Evolutionary conservation across 1,140 invertebrate species (phyloP).

Genomic region (Drepana arcuata): DNA sequence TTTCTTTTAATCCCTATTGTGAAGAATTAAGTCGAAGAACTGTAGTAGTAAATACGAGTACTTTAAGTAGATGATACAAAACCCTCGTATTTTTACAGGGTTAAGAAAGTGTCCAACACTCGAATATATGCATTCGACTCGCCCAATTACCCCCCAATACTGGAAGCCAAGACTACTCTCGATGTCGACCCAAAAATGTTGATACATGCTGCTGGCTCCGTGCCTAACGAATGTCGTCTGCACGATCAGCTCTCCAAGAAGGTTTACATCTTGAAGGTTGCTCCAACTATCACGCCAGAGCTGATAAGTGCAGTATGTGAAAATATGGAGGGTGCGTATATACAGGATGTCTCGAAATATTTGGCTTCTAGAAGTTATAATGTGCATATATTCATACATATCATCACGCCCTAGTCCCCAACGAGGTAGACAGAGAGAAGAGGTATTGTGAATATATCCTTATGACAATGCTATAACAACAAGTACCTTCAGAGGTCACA

Average conservation of each 20-base stretch:
- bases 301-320: conserved; percentile 75
- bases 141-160: conserved; percentile 88
- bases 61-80: too few relatives aligned
- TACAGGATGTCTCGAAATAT: background rate
- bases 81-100: conserved; percentile 48
- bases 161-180: conserved; percentile 49
- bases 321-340: conserved; percentile 45
- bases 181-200: conserved; percentile 55
- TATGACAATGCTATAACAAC: too few relatives aligned
- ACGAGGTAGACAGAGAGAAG: too few relatives aligned
- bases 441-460: too few relatives aligned
- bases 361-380: too few relatives aligned
- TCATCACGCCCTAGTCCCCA: too few relatives aligned
- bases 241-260: conserved; percentile 84
- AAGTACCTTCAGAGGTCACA: too few relatives aligned
- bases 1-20: too few relatives aligned
- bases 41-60: too few relatives aligned
- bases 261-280: conserved; percentile 89
- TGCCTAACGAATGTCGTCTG: conserved; percentile 71
- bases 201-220: conserved; percentile 37
- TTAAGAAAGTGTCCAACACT: conserved; percentile 90
- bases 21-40: too few relatives aligned
- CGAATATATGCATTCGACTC: conserved; percentile 92
- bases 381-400: too few relatives aligned
- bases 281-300: conserved; percentile 90